These are phyloP conservation scores for Drosophila insularis DNA, from an alignment of 1,140 invertebrate genomes.

Conservation along the genomic window DNA sequence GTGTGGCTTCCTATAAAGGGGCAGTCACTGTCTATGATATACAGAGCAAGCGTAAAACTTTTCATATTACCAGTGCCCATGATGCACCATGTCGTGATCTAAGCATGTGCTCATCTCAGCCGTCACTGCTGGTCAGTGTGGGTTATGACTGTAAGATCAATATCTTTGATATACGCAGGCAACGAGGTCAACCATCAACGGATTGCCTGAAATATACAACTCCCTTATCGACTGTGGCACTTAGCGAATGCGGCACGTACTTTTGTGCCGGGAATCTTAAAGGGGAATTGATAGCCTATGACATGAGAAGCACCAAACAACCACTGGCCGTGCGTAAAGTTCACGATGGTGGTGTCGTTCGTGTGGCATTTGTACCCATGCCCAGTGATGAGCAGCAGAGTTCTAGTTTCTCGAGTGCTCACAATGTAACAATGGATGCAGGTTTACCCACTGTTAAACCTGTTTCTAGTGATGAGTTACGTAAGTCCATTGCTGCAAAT, in stretches of 20 bases:
- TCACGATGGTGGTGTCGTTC: constrained; percentile 62
- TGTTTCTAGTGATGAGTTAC: constrained; percentile 57
- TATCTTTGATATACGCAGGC: constrained; percentile 72
- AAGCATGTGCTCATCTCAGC: constrained; percentile 60
- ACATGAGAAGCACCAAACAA: constrained; percentile 67
- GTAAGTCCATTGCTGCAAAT: constrained; percentile 56
- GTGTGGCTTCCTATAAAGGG: constrained; percentile 71
- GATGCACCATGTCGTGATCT: constrained; percentile 75
- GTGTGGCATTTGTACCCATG: constrained; percentile 72
- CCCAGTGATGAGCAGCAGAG: constrained; percentile 51
- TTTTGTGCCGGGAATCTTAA: constrained; percentile 79
- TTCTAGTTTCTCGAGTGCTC: constrained; percentile 44
- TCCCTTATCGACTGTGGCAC: constrained; percentile 68
- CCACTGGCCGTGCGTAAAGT: constrained; percentile 54
- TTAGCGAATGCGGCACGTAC: constrained; percentile 75
- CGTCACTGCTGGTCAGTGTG: constrained; percentile 69
- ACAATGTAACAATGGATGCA: constrained; percentile 36
- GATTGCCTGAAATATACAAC: constrained; percentile 53
- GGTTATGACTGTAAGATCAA: constrained; percentile 80
- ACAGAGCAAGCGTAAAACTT: constrained; percentile 66
- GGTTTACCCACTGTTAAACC: neutral
- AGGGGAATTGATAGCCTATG: constrained; percentile 76
- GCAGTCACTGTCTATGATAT: constrained; percentile 70
- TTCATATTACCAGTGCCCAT: constrained; percentile 66
- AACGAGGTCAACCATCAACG: constrained; percentile 50